phyloP scores from a whole-genome alignment of 2,888 invertebrate genomes.

The Trissolcus japonicus region DNA sequence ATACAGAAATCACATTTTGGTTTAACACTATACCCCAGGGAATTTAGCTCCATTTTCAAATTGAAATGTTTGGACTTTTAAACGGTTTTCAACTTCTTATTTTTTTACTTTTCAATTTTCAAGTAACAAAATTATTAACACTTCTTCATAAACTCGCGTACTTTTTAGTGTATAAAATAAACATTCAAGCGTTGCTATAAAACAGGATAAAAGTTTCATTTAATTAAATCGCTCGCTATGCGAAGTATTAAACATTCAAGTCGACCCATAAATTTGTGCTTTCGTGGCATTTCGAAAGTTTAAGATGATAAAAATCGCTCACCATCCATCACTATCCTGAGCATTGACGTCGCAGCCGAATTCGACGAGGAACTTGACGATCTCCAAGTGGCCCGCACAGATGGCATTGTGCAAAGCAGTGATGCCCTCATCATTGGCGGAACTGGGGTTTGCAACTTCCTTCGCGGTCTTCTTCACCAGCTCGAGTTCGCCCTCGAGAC shows the following conservation, averaged over 20 bases:
- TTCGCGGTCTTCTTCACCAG: conserved; percentile 96
- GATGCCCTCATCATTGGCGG: conserved; percentile 99
- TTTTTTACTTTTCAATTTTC: too few relatives aligned
- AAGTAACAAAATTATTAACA: too few relatives aligned
- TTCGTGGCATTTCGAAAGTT: too few relatives aligned
- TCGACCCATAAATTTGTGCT: too few relatives aligned
- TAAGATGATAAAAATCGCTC: conserved; percentile 63
- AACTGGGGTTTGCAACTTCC: conserved; percentile 96
- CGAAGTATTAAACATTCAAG: not conserved
- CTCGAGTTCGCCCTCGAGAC: conserved; percentile 98
- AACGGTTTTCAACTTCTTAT: too few relatives aligned
- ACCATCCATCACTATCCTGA: conserved; percentile 98
- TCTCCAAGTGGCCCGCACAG: conserved; percentile 98
- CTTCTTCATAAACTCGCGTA: not conserved
- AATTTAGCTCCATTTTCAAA: too few relatives aligned
- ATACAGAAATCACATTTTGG: too few relatives aligned
- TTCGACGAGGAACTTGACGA: conserved; percentile 97
- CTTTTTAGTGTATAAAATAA: not conserved
- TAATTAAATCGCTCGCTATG: not conserved
- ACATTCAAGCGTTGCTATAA: not conserved
- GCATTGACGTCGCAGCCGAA: conserved; percentile 99
- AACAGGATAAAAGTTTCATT: not conserved
- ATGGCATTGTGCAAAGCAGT: conserved; percentile 99
- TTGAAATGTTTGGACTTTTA: too few relatives aligned
- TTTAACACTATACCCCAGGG: too few relatives aligned